Evolutionary conservation across 2,888 invertebrate genomes (phyloP), one percentile per base, ranked within the genome.

Genomic region (Acanthopleura granulata): DNA sequence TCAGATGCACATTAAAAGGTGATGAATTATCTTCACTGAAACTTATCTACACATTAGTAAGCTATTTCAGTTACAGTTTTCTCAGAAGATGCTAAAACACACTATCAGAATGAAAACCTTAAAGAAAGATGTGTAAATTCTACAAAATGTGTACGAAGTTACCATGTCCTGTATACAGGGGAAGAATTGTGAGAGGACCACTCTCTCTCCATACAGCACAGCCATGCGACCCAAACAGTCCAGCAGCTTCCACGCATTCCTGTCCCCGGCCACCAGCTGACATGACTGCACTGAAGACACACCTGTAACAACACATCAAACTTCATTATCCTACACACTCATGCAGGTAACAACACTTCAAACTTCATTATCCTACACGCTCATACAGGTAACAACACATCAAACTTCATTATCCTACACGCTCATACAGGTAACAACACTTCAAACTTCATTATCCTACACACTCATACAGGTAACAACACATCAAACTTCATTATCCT

Each of bases 201-300:
- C 86, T 76, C 90, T 89, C 78, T 90, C 89, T 72, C 91, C 91
- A 80, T 90, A 91, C 57, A 90, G 76, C 25, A 84, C 94, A 74
- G 96, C 95, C 82, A 98, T 96, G 79, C 95, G 94, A 78, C 95
- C 94, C 40, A 99, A 93, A 89, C 97, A 97, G 84, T 96, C 95
- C 79, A 98, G 92, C n/a, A 99, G 96, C 87, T 95, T 95, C 49
- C 92, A 92, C 0, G 97, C 95, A 89, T 95, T 95, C 74, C 92
- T 92, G 91, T 99, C 98, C 0, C 98, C 92, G 57, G 83, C 86
- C 94, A 92, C 85, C 50, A 83, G 78, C 16, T 82, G 75, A 1
- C 86, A 84, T 1, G 86, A 82, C 76, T 85, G 84, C 16, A 80
- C n/a, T 29, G 71, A 40, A 49, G 40, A 27, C 40, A 29, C 49